Evolutionary conservation across 2,113 vertebrate species (phyloP).

Genomic region (Platanista minor): DNA sequence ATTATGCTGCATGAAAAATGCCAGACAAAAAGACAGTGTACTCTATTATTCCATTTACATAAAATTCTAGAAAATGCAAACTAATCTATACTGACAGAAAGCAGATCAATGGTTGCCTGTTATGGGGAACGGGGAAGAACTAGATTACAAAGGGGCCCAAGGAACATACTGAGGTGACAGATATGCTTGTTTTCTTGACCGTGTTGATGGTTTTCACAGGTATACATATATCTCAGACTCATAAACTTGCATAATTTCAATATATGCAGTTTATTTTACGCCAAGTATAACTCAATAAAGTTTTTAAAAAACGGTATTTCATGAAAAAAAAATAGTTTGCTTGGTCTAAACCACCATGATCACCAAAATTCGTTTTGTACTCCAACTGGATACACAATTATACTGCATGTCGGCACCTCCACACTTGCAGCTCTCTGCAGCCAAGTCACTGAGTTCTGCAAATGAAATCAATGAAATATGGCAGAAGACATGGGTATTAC

Average conservation of each 20-base stretch:
- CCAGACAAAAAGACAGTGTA: background rate
- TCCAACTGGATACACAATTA: background rate
- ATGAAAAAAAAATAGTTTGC: background rate
- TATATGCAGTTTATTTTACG: background rate
- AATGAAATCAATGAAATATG: background rate
- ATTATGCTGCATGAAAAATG: background rate
- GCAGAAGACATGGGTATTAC: background rate
- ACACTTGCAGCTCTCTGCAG: background rate
- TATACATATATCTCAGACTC: too few species aligned
- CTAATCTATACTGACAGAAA: background rate
- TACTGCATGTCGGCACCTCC: fast-evolving
- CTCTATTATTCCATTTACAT: background rate
- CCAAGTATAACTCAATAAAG: background rate
- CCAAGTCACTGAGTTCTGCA: background rate
- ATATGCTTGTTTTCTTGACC: background rate
- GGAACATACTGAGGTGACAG: background rate
- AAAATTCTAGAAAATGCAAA: background rate
- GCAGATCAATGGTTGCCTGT: background rate
- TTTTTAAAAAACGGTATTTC: background rate
- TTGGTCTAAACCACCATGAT: background rate
- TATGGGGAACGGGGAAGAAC: background rate
- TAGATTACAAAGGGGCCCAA: background rate
- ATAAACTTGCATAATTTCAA: background rate
- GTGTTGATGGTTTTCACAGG: background rate
- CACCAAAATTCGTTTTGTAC: background rate